phyloP scores from a whole-genome alignment of 2,797 vertebrate species.

The Cygnus olor region DNA sequence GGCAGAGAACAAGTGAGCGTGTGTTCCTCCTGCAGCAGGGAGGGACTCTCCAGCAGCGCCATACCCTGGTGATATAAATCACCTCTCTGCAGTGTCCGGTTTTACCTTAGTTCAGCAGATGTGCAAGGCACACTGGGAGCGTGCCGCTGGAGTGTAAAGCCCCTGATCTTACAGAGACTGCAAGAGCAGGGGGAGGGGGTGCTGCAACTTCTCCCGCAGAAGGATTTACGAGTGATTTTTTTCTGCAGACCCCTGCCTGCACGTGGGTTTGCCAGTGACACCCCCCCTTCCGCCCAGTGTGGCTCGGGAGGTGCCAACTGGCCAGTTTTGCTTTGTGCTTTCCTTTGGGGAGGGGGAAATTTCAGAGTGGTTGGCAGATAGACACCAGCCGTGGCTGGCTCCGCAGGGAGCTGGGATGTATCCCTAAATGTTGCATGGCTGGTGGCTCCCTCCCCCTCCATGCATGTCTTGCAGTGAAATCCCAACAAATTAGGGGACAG shows the following conservation, averaged over 20 bases:
- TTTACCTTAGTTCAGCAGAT: constrained; percentile 60
- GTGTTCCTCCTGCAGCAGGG: neutral
- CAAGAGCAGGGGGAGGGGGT: neutral
- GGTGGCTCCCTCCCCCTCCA: neutral
- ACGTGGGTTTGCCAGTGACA: neutral
- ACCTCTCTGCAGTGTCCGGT: constrained; percentile 26
- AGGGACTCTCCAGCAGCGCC: constrained; percentile 6
- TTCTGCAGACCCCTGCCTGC: neutral
- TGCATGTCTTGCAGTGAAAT: neutral
- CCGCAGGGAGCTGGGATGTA: neutral
- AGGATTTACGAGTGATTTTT: neutral
- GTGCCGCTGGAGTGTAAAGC: neutral
- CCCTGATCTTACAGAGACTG: neutral
- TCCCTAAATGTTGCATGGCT: neutral
- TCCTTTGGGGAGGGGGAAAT: neutral
- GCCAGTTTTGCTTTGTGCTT: rapidly evolving
- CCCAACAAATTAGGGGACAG: neutral
- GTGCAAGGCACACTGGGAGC: constrained; percentile 27
- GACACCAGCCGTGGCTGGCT: neutral
- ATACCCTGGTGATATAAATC: constrained; percentile 37
- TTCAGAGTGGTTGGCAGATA: neutral
- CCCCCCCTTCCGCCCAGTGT: neutral
- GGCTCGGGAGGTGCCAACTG: neutral
- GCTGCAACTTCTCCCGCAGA: neutral
- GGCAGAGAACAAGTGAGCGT: neutral